phyloP scores from a whole-genome alignment of 2,888 invertebrate species.

The Hecatera dysodea region DNA sequence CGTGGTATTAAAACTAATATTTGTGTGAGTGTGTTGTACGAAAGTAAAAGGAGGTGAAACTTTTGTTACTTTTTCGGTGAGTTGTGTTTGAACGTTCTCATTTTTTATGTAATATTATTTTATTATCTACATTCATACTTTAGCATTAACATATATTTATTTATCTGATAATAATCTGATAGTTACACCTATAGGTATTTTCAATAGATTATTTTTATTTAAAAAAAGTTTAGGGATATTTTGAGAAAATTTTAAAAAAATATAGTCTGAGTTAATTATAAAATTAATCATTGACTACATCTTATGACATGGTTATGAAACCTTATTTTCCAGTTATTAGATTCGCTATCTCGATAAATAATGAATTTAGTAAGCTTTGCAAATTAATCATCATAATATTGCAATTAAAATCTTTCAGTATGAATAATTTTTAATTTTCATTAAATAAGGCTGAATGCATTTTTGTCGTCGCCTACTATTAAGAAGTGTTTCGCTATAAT shows the following conservation, averaged over 20 bases:
- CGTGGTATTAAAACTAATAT: slow-evolving; percentile 55
- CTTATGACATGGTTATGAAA: slow-evolving; percentile 37
- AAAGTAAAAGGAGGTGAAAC: slow-evolving; percentile 87
- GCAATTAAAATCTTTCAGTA: slow-evolving; percentile 21
- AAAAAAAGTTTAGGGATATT: neutral
- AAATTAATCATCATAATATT: too few species aligned
- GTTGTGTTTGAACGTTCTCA: slow-evolving; percentile 72
- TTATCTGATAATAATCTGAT: slow-evolving; percentile 2
- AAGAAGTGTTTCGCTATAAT: slow-evolving; percentile 13
- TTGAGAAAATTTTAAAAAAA: neutral
- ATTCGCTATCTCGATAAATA: slow-evolving; percentile 33
- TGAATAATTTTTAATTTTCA: slow-evolving; percentile 32
- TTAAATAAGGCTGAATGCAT: slow-evolving; percentile 22
- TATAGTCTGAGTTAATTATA: neutral
- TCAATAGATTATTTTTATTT: neutral
- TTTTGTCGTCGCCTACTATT: slow-evolving; percentile 32
- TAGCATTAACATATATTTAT: slow-evolving; percentile 3
- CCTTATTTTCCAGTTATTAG: slow-evolving; percentile 17
- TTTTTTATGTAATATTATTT: slow-evolving; percentile 61
- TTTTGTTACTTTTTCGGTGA: slow-evolving; percentile 79
- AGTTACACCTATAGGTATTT: neutral
- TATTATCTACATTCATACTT: slow-evolving; percentile 35
- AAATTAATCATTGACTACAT: neutral
- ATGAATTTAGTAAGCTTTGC: slow-evolving; percentile 34
- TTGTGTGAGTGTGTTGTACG: slow-evolving; percentile 72